Conservation (phyloP, 2,113 vertebrate species). For the Myrmecobius fasciatus region DNA sequence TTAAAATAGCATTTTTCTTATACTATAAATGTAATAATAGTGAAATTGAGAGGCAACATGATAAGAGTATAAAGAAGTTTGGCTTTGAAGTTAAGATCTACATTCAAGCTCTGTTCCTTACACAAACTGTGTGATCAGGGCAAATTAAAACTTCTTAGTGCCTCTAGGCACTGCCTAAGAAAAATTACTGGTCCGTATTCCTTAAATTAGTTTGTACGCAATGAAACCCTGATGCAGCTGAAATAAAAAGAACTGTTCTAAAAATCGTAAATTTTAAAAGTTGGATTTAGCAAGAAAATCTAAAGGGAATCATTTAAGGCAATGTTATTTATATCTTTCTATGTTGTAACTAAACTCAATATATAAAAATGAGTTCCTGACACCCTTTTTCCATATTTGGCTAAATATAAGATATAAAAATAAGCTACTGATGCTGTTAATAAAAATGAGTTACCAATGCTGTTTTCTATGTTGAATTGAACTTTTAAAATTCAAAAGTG, state of each 20-base stretch:
- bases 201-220: not conserved
- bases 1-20: slow-evolving; percentile 49
- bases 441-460: no score
- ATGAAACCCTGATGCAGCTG: not conserved
- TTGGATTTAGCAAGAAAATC: slow-evolving; percentile 40
- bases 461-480: not conserved
- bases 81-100: not conserved
- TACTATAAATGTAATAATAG: slow-evolving; percentile 29
- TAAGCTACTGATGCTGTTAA: slow-evolving; percentile 16
- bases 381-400: not conserved
- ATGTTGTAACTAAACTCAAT: slow-evolving; percentile 39
- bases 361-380: slow-evolving; percentile 23
- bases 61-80: not conserved
- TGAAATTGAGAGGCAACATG: not conserved
- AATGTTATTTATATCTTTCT: not conserved
- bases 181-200: not conserved
- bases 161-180: not conserved
- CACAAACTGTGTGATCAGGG: not conserved
- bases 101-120: not conserved
- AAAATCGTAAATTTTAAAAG: not conserved
- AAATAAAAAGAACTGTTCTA: not conserved
- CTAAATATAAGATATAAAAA: slow-evolving; percentile 42
- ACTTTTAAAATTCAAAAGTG: slow-evolving; percentile 42
- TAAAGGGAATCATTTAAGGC: slow-evolving; percentile 54
- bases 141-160: not conserved